phyloP scores from a whole-genome alignment of 1,140 invertebrate genomes.

The Eurosta solidaginis region DNA sequence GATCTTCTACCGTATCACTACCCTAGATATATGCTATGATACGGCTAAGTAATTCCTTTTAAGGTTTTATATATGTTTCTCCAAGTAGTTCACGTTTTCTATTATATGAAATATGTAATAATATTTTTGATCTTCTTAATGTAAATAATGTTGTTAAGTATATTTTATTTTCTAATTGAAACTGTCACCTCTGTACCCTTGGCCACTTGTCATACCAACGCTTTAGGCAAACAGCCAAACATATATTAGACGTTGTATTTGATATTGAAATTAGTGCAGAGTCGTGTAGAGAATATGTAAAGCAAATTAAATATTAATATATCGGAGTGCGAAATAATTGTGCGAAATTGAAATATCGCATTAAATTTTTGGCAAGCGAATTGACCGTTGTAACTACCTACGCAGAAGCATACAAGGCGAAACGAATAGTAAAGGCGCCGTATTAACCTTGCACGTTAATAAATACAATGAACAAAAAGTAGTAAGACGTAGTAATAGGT shows the following conservation, averaged over 20 bases:
- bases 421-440: not conserved
- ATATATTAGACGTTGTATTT: not conserved
- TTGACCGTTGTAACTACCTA: not conserved
- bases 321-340: not conserved
- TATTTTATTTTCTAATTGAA: not conserved
- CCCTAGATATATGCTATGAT: too few relatives aligned
- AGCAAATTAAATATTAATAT: not conserved
- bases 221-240: not conserved
- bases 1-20: too few relatives aligned
- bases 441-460: too few relatives aligned
- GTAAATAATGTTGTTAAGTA: not conserved
- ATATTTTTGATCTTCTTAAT: too few relatives aligned
- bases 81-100: too few relatives aligned
- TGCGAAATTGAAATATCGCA: constrained; percentile 4
- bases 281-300: not conserved
- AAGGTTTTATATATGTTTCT: too few relatives aligned
- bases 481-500: too few relatives aligned
- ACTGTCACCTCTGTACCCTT: not conserved
- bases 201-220: not conserved
- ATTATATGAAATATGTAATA: too few relatives aligned
- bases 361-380: not conserved
- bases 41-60: too few relatives aligned
- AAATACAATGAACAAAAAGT: too few relatives aligned
- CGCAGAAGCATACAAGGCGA: not conserved
- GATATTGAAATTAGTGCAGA: constrained; percentile 18